phyloP scores from a whole-genome alignment of 1,140 invertebrate species.

The Lucilia sericata region DNA sequence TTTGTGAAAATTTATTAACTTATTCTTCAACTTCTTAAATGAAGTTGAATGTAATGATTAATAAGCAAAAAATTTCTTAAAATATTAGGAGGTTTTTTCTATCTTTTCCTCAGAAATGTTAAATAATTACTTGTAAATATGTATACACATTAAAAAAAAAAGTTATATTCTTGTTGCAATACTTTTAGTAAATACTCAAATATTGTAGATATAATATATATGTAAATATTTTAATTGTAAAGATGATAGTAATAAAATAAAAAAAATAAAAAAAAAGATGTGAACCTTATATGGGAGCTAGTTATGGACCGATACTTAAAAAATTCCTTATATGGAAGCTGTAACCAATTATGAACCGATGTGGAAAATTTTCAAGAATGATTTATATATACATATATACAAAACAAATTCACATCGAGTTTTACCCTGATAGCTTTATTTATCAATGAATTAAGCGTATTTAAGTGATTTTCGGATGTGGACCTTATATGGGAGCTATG shows the following conservation, averaged over 20 bases:
- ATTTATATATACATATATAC: too few relatives aligned
- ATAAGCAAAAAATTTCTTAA: neutral
- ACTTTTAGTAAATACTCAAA: neutral
- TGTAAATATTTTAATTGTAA: conserved; percentile 13
- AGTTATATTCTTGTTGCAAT: neutral
- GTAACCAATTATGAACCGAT: too few relatives aligned
- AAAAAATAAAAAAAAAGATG: neutral
- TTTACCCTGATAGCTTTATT: too few relatives aligned
- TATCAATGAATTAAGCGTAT: too few relatives aligned
- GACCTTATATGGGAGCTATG: too few relatives aligned
- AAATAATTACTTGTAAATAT: neutral
- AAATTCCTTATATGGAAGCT: too few relatives aligned
- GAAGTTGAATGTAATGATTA: neutral
- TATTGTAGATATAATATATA: neutral
- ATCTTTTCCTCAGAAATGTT: neutral
- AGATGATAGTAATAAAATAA: neutral
- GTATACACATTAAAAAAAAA: neutral
- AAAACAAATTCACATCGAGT: too few relatives aligned
- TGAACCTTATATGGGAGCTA: too few relatives aligned
- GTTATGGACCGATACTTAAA: too few relatives aligned
- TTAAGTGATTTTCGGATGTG: too few relatives aligned
- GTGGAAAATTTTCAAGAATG: too few relatives aligned
- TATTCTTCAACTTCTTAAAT: neutral
- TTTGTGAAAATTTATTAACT: neutral
- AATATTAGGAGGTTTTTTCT: neutral